A percentile compares a stretch with the other conserved stretches of the same genome.
Conservation (phyloP, 2,888 invertebrate genomes). For the Operophtera brumata region DNA sequence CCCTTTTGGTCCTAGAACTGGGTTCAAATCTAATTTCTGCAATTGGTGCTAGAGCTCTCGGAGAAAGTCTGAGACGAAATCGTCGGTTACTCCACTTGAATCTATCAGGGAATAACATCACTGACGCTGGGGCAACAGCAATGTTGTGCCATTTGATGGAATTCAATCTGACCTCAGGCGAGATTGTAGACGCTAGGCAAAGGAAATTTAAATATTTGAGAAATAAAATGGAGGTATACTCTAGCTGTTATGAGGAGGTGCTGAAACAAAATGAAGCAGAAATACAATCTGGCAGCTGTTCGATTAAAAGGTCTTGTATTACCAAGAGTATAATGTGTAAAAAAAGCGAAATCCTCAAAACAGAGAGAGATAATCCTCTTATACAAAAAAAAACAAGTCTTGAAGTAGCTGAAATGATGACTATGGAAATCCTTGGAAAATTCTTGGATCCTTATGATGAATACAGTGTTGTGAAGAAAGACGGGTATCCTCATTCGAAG, state of each 20-base stretch:
- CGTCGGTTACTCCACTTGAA: constrained; percentile 52
- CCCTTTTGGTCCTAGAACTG: constrained; percentile 46
- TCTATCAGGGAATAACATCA: constrained; percentile 51
- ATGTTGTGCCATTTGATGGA: constrained; percentile 44
- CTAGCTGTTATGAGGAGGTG: constrained; percentile 35
- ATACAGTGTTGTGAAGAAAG: constrained; percentile 27
- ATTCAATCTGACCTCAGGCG: constrained; percentile 44
- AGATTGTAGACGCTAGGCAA: constrained; percentile 31
- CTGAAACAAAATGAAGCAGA: constrained; percentile 1
- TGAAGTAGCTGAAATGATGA: constrained; percentile 35
- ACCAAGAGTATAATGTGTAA: background rate
- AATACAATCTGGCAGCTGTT: background rate
- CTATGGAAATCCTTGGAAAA: constrained; percentile 37
- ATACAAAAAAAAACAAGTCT: constrained; percentile 2
- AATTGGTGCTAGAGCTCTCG: constrained; percentile 44
- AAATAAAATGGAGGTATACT: constrained; percentile 33
- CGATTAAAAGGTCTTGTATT: background rate
- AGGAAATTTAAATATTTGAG: constrained; percentile 35
- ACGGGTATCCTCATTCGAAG: constrained; percentile 33
- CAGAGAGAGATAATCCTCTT: background rate
- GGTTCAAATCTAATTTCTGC: constrained; percentile 52
- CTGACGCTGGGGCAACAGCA: constrained; percentile 44
- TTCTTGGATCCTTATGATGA: constrained; percentile 41
- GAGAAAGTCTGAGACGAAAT: constrained; percentile 48
- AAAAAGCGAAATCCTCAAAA: constrained; percentile 4